Conservation (phyloP, 2,888 invertebrate genomes). For the Limnephilus auricula region DNA sequence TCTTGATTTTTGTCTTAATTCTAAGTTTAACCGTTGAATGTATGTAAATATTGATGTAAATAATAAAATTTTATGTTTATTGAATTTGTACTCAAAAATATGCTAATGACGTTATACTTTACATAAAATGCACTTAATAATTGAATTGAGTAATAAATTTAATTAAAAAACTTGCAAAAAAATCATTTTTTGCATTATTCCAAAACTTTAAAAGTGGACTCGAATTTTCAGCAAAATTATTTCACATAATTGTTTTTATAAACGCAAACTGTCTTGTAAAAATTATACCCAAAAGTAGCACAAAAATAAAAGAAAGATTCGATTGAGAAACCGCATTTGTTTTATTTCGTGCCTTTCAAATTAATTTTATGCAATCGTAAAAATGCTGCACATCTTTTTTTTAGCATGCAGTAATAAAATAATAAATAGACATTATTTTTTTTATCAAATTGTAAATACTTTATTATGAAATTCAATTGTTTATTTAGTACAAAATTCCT, state of each 20-base stretch:
- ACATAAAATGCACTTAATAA: neutral
- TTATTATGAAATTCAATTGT: conserved; percentile 53
- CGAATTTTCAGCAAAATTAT: neutral
- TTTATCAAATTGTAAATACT: conserved; percentile 56
- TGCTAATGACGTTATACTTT: neutral
- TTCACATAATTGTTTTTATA: neutral
- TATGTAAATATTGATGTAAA: neutral
- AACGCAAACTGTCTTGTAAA: neutral
- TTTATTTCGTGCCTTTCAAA: too few species aligned
- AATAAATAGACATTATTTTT: conserved; percentile 22
- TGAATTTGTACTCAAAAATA: neutral
- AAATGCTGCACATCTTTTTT: too few species aligned
- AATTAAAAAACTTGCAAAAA: neutral
- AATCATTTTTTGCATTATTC: neutral
- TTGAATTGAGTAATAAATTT: neutral
- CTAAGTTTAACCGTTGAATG: neutral
- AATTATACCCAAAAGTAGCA: neutral
- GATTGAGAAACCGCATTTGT: neutral
- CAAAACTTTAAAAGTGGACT: neutral
- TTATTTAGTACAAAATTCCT: conserved; percentile 66
- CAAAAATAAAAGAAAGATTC: neutral
- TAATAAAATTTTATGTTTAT: neutral
- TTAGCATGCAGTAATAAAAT: too few species aligned
- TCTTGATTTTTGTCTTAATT: neutral
- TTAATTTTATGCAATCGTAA: too few species aligned